A percentile compares a stretch with the other conserved stretches of the same genome.
phyloP scores from a whole-genome alignment of 2,113 vertebrate species.

The Tauraco erythrolophus region DNA sequence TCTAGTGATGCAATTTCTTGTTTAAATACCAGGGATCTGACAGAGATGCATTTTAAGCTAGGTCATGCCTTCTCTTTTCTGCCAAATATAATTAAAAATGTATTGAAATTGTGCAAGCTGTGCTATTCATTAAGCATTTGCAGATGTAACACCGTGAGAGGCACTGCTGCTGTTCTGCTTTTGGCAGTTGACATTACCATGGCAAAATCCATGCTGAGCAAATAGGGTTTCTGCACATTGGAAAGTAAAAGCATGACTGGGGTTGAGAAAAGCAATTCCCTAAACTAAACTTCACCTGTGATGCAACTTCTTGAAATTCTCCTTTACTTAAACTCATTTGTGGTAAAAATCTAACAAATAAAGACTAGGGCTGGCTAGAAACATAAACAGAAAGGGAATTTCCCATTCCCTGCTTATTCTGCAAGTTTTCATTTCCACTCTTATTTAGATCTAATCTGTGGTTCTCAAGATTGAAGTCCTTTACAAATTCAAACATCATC shows the following conservation, averaged over 20 bases:
- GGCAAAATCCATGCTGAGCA: conserved; percentile 16
- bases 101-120: conserved; percentile 39
- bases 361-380: background rate
- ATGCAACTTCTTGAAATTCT: background rate
- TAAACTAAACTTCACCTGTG: background rate
- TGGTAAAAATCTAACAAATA: background rate
- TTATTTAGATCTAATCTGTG: background rate
- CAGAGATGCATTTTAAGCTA: conserved; percentile 40
- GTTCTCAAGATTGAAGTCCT: background rate
- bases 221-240: background rate
- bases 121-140: conserved; percentile 34
- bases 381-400: background rate
- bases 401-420: background rate
- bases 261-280: background rate
- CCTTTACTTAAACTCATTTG: background rate
- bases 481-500: background rate
- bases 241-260: background rate
- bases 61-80: conserved; percentile 45
- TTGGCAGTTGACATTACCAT: background rate
- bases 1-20: background rate
- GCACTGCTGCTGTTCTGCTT: background rate
- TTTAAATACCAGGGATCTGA: background rate
- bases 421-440: background rate
- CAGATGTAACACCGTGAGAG: conserved; percentile 10
- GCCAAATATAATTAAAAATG: conserved; percentile 46